These are phyloP conservation scores for Agrilus biguttatus DNA, from an alignment of 2,888 invertebrate species.

Conservation along the genomic window DNA sequence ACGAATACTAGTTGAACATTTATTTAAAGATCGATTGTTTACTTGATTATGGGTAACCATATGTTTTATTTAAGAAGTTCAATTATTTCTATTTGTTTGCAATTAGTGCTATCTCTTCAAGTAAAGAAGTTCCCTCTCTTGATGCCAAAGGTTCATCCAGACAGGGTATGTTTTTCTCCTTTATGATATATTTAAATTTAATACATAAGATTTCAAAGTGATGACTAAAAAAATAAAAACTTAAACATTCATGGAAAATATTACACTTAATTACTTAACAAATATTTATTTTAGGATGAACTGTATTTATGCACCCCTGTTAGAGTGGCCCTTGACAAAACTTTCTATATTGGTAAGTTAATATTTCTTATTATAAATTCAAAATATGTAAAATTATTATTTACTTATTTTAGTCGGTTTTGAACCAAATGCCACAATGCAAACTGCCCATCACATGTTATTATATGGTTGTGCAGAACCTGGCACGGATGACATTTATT, in stretches of 20 bases:
- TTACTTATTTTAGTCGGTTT: slow-evolving; percentile 59
- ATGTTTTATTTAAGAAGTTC: slow-evolving; percentile 21
- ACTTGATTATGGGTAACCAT: slow-evolving; percentile 23
- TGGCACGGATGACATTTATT: slow-evolving; percentile 54
- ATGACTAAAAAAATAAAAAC: no score
- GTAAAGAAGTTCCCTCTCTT: slow-evolving; percentile 51
- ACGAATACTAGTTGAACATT: neutral
- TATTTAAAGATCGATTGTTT: slow-evolving; percentile 9
- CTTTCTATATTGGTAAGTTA: slow-evolving; percentile 66
- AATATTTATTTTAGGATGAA: slow-evolving; percentile 58
- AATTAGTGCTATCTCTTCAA: slow-evolving; percentile 19
- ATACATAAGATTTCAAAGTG: neutral
- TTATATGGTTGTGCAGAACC: slow-evolving; percentile 79
- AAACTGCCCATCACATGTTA: slow-evolving; percentile 86
- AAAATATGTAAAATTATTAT: neutral
- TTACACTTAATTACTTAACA: neutral
- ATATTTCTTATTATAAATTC: neutral
- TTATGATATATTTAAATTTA: slow-evolving; percentile 1
- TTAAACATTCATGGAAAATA: no score
- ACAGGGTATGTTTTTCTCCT: slow-evolving; percentile 44
- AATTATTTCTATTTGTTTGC: slow-evolving; percentile 13
- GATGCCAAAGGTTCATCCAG: slow-evolving; percentile 73
- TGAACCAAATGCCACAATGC: slow-evolving; percentile 81
- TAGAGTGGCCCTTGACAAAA: slow-evolving; percentile 58
- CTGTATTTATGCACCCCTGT: slow-evolving; percentile 84